Percentiles rank a stretch among this genome's conserved stretches.
Evolutionary conservation across 2,113 vertebrate genomes (phyloP).

Genomic region (Lontra canadensis): DNA sequence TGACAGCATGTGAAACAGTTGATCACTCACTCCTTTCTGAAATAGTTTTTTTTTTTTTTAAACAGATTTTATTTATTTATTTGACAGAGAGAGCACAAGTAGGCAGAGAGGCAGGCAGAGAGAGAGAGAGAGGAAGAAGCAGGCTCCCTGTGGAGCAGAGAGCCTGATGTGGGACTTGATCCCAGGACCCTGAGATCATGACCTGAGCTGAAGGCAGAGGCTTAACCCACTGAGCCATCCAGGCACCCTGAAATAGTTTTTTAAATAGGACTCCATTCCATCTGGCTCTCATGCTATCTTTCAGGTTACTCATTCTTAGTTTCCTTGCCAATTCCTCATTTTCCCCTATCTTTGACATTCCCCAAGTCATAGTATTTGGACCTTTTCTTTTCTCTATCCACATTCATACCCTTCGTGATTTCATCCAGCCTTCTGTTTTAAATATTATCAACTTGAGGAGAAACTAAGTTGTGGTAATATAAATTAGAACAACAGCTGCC

Average conservation of each 20-base stretch:
- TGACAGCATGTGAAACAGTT: neutral
- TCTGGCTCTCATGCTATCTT: neutral
- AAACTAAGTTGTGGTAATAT: neutral
- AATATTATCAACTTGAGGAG: neutral
- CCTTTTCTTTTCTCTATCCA: neutral
- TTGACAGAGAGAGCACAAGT: too few relatives aligned
- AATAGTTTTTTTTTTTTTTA: neutral
- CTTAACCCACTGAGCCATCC: too few relatives aligned
- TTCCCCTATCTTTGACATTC: neutral
- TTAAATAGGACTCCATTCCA: neutral
- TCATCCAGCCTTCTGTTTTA: neutral
- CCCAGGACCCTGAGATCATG: too few relatives aligned
- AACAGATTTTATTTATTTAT: too few relatives aligned
- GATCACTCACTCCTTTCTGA: neutral
- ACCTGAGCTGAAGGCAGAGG: too few relatives aligned
- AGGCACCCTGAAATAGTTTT: neutral
- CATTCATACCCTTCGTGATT: neutral
- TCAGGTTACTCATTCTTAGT: neutral
- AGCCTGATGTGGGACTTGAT: too few relatives aligned
- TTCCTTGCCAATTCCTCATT: neutral
- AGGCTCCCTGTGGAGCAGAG: too few relatives aligned
- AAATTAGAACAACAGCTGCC: neutral
- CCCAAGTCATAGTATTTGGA: neutral
- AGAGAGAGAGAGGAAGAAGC: too few relatives aligned
- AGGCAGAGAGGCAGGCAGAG: too few relatives aligned